Conservation (phyloP, 2,888 invertebrate species). For the Megalurothrips usitatus region DNA sequence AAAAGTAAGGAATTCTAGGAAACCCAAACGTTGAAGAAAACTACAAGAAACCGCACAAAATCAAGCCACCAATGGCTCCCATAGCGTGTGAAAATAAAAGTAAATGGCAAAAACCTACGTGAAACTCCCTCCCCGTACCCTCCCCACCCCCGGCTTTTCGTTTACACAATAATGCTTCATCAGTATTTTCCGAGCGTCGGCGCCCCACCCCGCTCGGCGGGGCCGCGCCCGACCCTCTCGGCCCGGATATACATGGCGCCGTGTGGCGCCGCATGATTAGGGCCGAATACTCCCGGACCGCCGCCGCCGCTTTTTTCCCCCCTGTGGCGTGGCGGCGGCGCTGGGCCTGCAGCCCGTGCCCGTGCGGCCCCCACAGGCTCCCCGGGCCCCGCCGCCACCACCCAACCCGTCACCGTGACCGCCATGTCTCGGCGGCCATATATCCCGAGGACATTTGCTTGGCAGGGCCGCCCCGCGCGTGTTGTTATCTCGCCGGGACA, state of each 20-base stretch:
- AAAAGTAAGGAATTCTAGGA: too few species aligned
- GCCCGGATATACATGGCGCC: not conserved
- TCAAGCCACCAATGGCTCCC: too few species aligned
- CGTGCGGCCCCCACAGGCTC: not conserved
- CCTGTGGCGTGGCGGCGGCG: too few species aligned
- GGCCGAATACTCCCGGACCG: not conserved
- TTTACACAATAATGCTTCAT: not conserved
- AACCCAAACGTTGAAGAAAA: too few species aligned
- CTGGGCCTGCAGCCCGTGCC: not conserved
- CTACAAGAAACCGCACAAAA: too few species aligned
- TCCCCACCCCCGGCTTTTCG: too few species aligned
- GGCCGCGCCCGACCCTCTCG: not conserved
- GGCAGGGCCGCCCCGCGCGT: not conserved
- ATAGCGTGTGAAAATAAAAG: too few species aligned
- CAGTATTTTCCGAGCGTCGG: not conserved
- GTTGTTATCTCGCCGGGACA: conserved; percentile 13
- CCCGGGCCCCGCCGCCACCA: too few species aligned
- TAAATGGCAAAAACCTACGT: too few species aligned
- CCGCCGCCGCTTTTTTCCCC: not conserved
- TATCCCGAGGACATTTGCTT: conserved; percentile 22
- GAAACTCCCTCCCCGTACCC: too few species aligned
- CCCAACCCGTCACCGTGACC: not conserved
- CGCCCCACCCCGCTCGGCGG: not conserved
- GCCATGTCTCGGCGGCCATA: conserved; percentile 2
- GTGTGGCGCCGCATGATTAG: not conserved